phyloP scores from a whole-genome alignment of 2,797 vertebrate species.

The Gymnodraco acuticeps region DNA sequence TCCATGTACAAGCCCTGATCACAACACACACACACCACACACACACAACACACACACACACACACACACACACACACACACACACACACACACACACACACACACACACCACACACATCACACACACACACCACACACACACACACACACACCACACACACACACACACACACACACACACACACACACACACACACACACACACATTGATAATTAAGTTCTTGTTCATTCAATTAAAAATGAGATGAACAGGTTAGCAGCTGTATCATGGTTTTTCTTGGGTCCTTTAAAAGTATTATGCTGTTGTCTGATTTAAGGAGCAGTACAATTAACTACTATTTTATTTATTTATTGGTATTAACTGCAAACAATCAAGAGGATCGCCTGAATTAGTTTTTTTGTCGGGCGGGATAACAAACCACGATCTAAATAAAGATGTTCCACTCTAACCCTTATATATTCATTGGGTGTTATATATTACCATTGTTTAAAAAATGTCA shows the following conservation, averaged over 20 bases:
- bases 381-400: too few species aligned
- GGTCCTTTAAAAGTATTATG: too few species aligned
- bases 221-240: not conserved
- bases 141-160: not conserved
- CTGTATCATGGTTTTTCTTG: not conserved
- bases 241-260: not conserved
- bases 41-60: not conserved
- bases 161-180: not conserved
- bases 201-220: not conserved
- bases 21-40: constrained; percentile 19
- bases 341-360: too few species aligned
- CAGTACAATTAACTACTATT: too few species aligned
- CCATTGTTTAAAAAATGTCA: too few species aligned
- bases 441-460: too few species aligned
- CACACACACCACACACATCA: constrained; percentile 6
- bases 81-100: not conserved
- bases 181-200: not conserved
- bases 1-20: constrained; percentile 84
- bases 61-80: not conserved
- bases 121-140: not conserved
- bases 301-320: too few species aligned
- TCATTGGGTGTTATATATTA: too few species aligned
- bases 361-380: too few species aligned
- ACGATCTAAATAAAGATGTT: too few species aligned
- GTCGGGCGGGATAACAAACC: too few species aligned